phyloP scores from a whole-genome alignment of 2,113 vertebrate species.

The Scartelaos histophorus region DNA sequence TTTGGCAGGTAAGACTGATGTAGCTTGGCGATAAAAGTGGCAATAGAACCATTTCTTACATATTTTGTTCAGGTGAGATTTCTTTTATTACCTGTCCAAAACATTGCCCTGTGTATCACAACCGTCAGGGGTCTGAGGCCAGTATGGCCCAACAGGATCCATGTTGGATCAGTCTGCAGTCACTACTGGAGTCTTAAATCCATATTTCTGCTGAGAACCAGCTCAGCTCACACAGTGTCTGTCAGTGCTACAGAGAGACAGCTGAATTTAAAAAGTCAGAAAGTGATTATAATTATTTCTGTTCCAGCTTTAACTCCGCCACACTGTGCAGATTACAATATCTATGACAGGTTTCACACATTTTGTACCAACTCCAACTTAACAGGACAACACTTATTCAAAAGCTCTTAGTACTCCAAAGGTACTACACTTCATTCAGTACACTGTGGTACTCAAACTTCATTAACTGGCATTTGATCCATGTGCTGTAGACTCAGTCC shows the following conservation, averaged over 20 bases:
- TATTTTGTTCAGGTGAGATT: constrained; percentile 35
- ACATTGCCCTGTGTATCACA: constrained; percentile 60
- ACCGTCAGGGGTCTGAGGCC: constrained; percentile 73
- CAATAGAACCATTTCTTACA: constrained; percentile 54
- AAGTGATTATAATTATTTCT: constrained; percentile 6
- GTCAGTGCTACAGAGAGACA: constrained; percentile 61
- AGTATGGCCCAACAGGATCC: constrained; percentile 86
- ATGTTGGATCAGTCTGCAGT: constrained; percentile 85
- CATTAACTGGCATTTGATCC: constrained; percentile 56
- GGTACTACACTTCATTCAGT: constrained; percentile 71
- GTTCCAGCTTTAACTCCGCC: constrained; percentile 53
- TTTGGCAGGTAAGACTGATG: constrained; percentile 83
- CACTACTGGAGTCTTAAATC: constrained; percentile 76
- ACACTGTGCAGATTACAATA: constrained; percentile 62
- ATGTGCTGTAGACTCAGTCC: constrained; percentile 24
- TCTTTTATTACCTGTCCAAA: constrained; percentile 55
- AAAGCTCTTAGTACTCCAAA: constrained; percentile 68
- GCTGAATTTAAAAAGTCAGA: constrained; percentile 2
- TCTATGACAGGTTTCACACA: constrained; percentile 61
- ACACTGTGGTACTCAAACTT: constrained; percentile 69
- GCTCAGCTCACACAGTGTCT: constrained; percentile 77
- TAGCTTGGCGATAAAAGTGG: constrained; percentile 69
- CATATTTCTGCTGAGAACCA: constrained; percentile 85
- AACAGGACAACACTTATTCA: constrained; percentile 56
- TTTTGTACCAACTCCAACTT: constrained; percentile 65